Base-by-base conservation (phyloP, 2,797 vertebrate species). In the Sebastes cheni region DNA sequence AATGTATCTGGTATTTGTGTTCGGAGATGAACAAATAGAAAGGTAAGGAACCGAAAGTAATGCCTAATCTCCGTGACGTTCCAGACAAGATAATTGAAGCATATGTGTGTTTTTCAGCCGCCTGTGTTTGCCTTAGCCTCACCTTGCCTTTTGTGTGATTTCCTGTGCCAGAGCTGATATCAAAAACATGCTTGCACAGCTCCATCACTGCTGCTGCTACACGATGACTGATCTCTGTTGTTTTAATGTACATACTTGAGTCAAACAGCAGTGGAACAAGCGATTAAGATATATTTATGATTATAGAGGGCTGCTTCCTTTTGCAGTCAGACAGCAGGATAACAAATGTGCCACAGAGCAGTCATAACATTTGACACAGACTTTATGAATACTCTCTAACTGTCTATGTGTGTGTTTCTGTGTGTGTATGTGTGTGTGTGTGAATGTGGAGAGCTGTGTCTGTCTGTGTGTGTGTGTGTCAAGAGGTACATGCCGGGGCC, bases 401-500 rank as follows among this genome's bases (percentile, higher is more conserved):
- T 46, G 13, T 70, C 39, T 67, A 55, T 67, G 46, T 14, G 18
- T 52, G 25, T 67, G 39, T 27, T 16, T 18, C 23, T 42, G 36
- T 27, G 36, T 55, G 25, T 67, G 39, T 27, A 5, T 16, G 61
- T 42, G 36, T 20, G 36, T 55, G 46, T 25, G 46, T 78, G 56
- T 34, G 59, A 16, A 11, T 60, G 58, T 58, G 36, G 50, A 58
- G 42, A 59, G 56, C 52, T 22, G 12, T 14, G 30, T 64, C 50
- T 39, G 61, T 14, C 27, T 56, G 67, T 39, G 36, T 39, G 36
- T 34, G 25, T 61, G 68, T 50, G 72, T 79, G 71, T 75, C 64
- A 71, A 34, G 76, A 86, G 80, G 68, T 69, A 62, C 90, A 67
- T 81, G 92, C 64, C 23, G 0, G 14, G 76, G 76, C 92, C 82